Base-by-base conservation (phyloP, 2,797 vertebrate genomes). In the Ibycter americanus region DNA sequence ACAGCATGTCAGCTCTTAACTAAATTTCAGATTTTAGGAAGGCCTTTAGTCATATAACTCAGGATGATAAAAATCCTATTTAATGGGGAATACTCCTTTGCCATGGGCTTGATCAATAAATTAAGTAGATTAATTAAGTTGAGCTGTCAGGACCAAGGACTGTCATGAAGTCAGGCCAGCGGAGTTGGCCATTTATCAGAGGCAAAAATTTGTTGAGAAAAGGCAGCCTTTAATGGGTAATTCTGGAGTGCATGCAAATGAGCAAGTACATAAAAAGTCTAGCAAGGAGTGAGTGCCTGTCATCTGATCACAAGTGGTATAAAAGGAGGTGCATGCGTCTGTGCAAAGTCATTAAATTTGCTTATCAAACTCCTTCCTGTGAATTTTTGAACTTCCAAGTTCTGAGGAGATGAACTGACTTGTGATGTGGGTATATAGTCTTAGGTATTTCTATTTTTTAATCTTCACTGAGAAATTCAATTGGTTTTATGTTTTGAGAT, bases 61-160 rank as follows among this genome's bases (percentile, higher is more conserved):
- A 88, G 70, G 87, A 94, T 98, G 97, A 98, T 98, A 97, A 97
- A 98, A 98, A 97, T 93, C 61, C 74, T 74, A 51, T 97, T 98
- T 98, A 97, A 97, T 94, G 79, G 85, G 87, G 80, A 97, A 95
- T 96, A 82, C 90, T 97, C 78, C 95, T 98, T 97, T 97, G 88
- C 96, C 94, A 52, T 94, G 89, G 96, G 85, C 92, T 97, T 95
- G 94, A 97, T 98, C 97, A 96, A 97, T 98, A 98, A 98, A 98
- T 98, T 98, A 98, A 98, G 95, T 77, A 95, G 96, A 98, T 98
- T 98, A 98, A 98, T 98, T 97, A 98, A 98, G 90, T 96, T 89
- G 91, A 95, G 90, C 97, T 97, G 97, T 97, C 97, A 97, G 65
- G 77, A 96, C 87, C 89, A 98, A 98, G 96, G 91, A 93, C 97